A percentile compares a stretch with the other conserved stretches of the same genome.
phyloP scores from a whole-genome alignment of 2,797 vertebrate genomes.

The Pempheris klunzingeri region DNA sequence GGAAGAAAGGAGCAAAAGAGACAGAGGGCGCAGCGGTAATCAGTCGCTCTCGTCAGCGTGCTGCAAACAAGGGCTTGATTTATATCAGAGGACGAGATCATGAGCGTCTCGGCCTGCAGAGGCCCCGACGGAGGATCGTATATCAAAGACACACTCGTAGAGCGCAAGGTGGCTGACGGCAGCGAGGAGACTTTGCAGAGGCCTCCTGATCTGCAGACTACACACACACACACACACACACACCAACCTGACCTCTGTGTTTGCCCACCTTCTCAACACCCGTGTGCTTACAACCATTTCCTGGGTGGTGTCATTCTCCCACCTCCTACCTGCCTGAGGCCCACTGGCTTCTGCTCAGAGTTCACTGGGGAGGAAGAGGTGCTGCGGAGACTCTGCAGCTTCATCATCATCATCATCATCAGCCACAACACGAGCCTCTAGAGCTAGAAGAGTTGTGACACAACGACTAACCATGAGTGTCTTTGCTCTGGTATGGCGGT shows the following conservation, averaged over 20 bases:
- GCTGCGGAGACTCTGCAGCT: too few species aligned
- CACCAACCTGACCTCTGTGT: background rate
- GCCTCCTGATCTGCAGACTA: constrained; percentile 29
- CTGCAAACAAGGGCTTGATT: too few species aligned
- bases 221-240: background rate
- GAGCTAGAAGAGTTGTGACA: too few species aligned
- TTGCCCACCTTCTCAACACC: background rate
- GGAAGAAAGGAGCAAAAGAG: background rate
- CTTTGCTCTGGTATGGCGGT: too few species aligned
- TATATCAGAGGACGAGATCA: constrained; percentile 45
- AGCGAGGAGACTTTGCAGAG: background rate
- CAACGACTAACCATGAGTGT: too few species aligned
- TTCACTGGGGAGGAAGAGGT: too few species aligned
- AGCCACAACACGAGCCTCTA: too few species aligned
- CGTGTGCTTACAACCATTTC: too few species aligned
- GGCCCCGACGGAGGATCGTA: constrained; percentile 47
- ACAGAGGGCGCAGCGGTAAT: constrained; percentile 10
- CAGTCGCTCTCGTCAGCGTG: constrained; percentile 12
- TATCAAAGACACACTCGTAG: constrained; percentile 56
- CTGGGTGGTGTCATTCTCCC: too few species aligned
- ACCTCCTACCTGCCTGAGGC: too few species aligned
- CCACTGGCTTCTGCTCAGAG: too few species aligned
- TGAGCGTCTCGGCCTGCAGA: constrained; percentile 31
- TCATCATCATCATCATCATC: too few species aligned
- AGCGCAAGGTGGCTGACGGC: constrained; percentile 2